A percentile compares a stretch with the other conserved stretches of the same genome.
These are phyloP conservation scores for Danio jaintianensis DNA, from an alignment of 2,797 vertebrate genomes.

Conservation along the genomic window DNA sequence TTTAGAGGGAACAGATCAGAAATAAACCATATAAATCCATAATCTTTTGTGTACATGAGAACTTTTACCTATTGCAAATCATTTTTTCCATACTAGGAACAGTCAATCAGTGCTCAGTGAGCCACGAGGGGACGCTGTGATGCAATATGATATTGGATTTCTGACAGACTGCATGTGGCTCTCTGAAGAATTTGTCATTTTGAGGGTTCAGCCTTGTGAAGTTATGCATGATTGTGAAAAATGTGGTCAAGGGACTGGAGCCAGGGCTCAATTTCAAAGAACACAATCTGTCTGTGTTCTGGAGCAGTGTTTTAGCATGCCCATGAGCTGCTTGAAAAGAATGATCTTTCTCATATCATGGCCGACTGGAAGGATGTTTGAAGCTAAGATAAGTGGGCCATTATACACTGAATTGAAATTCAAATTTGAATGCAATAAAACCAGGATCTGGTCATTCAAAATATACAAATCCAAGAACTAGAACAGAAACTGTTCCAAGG, in stretches of 20 bases:
- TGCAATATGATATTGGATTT: neutral
- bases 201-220: conserved; percentile 20
- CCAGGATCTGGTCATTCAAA: neutral
- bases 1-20: neutral
- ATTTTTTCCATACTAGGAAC: neutral
- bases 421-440: conserved; percentile 8
- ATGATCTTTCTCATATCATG: neutral
- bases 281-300: conserved; percentile 29
- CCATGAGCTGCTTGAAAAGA: neutral
- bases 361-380: neutral
- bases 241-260: neutral
- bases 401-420: neutral
- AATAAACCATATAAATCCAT: neutral
- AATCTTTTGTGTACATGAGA: neutral
- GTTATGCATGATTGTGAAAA: conserved; percentile 37
- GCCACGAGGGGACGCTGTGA: neutral
- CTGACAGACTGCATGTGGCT: neutral
- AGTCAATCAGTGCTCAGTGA: neutral
- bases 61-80: neutral
- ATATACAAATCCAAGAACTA: neutral
- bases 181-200: conserved; percentile 35
- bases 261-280: conserved; percentile 31
- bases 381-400: neutral
- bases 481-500: neutral
- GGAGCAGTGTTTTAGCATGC: neutral